Percentiles rank a stretch among this genome's conserved stretches.
phyloP scores from a whole-genome alignment of 2,113 vertebrate genomes.

The Felis chaus region DNA sequence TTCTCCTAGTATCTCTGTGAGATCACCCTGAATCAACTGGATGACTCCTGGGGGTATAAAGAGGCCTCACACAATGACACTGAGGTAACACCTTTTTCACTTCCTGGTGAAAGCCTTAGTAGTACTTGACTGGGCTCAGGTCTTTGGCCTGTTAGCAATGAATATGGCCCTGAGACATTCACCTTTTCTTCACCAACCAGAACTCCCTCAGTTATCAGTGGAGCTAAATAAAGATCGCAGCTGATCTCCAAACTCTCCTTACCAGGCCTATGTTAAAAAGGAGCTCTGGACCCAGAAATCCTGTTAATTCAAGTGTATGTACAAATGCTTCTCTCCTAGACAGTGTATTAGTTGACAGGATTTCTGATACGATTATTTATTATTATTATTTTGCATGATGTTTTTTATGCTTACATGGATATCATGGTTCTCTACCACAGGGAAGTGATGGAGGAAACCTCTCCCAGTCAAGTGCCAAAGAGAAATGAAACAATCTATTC shows the following conservation, averaged over 20 bases:
- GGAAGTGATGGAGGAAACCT: not conserved
- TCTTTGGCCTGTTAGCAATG: not conserved
- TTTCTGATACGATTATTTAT: not conserved
- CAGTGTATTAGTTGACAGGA: not conserved
- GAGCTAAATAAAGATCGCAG: not conserved
- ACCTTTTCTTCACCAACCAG: not conserved
- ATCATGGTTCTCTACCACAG: not conserved
- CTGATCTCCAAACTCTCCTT: not conserved
- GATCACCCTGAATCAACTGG: not conserved
- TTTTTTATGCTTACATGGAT: not conserved
- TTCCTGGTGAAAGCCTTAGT: not conserved
- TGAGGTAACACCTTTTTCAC: not conserved
- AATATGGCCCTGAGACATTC: not conserved
- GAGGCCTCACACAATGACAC: not conserved
- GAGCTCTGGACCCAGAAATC: not conserved
- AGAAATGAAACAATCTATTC: slow-evolving; percentile 40
- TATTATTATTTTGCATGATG: not conserved
- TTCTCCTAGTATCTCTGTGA: not conserved
- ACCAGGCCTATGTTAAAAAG: not conserved
- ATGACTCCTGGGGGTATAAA: not conserved
- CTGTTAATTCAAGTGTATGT: not conserved
- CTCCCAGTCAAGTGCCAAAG: not conserved
- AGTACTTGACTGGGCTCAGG: not conserved
- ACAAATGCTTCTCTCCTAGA: not conserved
- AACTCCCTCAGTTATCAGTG: not conserved